These are phyloP conservation scores for Loripinus fragilis DNA, from an alignment of 2,888 invertebrate species.

Conservation along the genomic window DNA sequence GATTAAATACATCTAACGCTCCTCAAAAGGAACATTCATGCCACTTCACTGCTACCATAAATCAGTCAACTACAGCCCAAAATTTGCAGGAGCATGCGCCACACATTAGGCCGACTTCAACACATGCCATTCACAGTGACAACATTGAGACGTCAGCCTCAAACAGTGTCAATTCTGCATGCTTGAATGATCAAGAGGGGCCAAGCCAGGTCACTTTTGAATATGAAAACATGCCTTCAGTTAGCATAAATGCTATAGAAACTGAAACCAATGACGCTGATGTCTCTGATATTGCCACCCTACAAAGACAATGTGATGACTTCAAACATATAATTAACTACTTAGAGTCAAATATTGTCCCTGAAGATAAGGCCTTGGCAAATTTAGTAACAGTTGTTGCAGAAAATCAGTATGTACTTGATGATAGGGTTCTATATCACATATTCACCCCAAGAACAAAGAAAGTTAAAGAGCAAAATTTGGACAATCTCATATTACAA, in stretches of 20 bases:
- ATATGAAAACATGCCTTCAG: not conserved
- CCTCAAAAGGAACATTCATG: too few relatives aligned
- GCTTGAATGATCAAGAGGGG: not conserved
- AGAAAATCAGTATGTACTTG: slow-evolving; percentile 12
- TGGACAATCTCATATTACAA: slow-evolving; percentile 34
- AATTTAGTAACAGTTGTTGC: not conserved
- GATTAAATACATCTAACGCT: not conserved
- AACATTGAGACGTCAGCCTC: not conserved
- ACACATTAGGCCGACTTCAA: not conserved
- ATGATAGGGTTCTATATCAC: slow-evolving; percentile 10
- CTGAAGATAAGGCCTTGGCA: slow-evolving; percentile 9
- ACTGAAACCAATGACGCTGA: too few relatives aligned
- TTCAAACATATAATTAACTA: not conserved
- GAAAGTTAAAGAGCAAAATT: slow-evolving; percentile 12
- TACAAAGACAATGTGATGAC: not conserved
- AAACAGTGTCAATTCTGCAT: not conserved
- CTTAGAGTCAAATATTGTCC: not conserved
- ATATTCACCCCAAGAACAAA: slow-evolving; percentile 6
- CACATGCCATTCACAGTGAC: not conserved
- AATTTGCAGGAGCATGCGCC: too few relatives aligned
- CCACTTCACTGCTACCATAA: too few relatives aligned
- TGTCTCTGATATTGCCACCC: not conserved
- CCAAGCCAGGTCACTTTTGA: not conserved
- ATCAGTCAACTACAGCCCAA: too few relatives aligned
- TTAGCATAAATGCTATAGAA: not conserved